Conservation (phyloP, 2,113 vertebrate genomes). For the Litocranius walleri region DNA sequence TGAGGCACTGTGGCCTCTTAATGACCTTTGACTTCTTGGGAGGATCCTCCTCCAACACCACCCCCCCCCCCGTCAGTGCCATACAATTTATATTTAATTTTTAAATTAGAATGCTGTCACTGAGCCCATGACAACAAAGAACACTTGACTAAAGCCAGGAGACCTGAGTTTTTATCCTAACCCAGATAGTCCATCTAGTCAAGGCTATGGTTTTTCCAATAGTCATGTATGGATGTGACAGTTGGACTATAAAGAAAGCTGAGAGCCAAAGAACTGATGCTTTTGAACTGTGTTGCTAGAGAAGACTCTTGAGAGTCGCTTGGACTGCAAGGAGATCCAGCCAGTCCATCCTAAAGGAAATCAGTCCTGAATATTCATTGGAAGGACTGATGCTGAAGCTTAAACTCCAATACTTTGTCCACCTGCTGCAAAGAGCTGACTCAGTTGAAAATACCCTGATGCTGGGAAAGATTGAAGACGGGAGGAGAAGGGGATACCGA, state of each 20-base stretch:
- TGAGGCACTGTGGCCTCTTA: neutral
- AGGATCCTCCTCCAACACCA: neutral
- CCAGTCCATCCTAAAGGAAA: neutral
- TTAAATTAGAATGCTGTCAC: neutral
- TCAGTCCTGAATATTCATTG: neutral
- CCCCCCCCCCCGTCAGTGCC: accelerated
- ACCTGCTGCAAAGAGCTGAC: neutral
- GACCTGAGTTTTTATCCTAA: neutral
- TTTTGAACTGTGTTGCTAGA: neutral
- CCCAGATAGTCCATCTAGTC: neutral
- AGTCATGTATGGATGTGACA: neutral
- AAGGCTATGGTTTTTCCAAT: neutral
- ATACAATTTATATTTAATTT: neutral
- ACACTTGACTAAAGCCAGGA: neutral
- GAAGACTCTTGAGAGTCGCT: neutral
- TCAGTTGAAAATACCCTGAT: neutral
- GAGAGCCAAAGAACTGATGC: neutral
- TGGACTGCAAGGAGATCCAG: neutral
- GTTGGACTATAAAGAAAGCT: neutral
- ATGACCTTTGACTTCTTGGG: neutral
- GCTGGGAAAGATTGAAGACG: neutral
- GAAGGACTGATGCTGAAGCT: neutral
- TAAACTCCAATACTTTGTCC: neutral
- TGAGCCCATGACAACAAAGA: neutral
- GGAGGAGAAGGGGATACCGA: neutral